Evolutionary conservation across 2,797 vertebrate genomes (phyloP), one percentile per base, ranked within the genome.

Genomic region (Furcifer pardalis): DNA sequence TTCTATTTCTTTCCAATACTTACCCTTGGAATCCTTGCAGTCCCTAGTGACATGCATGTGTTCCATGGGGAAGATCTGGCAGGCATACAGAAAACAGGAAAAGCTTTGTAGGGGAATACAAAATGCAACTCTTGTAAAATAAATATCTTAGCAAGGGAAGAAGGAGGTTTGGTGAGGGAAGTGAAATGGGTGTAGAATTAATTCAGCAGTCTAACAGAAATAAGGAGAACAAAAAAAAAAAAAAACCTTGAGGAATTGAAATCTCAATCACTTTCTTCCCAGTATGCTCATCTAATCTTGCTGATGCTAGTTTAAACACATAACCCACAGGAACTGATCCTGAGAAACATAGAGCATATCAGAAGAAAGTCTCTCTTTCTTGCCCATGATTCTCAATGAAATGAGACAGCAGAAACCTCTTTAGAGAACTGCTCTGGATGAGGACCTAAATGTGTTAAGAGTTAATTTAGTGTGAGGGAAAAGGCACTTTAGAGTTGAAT

Each of bases 401-500:
- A 77, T 1, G 6, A 84, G 19, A 59, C 37, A 73, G 80, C 84
- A 87, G 56, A 62, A 63, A 25, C 65, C 32, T 79, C 74, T 32
- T 90, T 87, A 87, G 5, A 87, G 5, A 88, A 91, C 74, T 81
- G 72, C 65, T 92, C 2, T 83, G 65, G 46, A 87, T 83, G 19
- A 76, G 82, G 77, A 27, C 77, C 89, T 82, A 79, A 84, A 91
- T 85, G 87, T 49, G 79, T 79, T 84, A 88, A n/a, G 83, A 77
- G 72, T 80, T 85, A 75, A 81, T 87, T 84, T 69, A 86, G 86
- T 65, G 79, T 66, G 73, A 91, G 40, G 66, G 73, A 81, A 92
- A 89, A 88, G 79, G 79, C 89, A 88, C 88, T 91, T 86, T 87
- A 79, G 89, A 88, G 76, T 78, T 71, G 84, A 91, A 85, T 90